Conservation (phyloP, 1,140 invertebrate genomes). For the Pteromalus puparum region DNA sequence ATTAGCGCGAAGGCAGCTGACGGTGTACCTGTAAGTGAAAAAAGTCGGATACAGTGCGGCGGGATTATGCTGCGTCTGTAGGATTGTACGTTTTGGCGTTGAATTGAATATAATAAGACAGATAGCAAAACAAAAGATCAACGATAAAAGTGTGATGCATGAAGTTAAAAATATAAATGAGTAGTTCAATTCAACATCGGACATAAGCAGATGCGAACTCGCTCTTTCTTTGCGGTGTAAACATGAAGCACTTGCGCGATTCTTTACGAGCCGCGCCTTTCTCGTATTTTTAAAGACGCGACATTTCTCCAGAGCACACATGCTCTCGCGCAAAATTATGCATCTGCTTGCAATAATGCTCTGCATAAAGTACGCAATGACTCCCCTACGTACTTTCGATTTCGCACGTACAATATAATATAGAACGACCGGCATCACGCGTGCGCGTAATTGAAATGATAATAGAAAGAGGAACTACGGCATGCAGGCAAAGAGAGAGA, state of each 20-base stretch:
- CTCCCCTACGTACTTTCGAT: constrained; percentile 12
- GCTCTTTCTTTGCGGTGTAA: background rate
- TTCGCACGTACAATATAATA: background rate
- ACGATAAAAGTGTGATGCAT: too few species aligned
- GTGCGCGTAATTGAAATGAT: constrained; percentile 22
- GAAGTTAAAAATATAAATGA: too few species aligned
- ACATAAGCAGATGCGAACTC: background rate
- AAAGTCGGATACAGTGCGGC: too few species aligned
- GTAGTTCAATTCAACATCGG: background rate
- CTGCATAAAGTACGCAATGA: background rate
- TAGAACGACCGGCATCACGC: too few species aligned
- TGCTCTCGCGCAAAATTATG: background rate
- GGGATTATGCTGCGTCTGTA: too few species aligned
- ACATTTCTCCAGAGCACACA: background rate
- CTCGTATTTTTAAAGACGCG: background rate
- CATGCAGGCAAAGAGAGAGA: too few species aligned
- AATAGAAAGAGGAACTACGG: background rate
- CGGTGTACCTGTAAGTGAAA: too few species aligned
- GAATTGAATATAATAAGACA: too few species aligned
- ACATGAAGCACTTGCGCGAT: background rate
- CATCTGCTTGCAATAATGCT: background rate
- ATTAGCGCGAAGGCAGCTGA: too few species aligned
- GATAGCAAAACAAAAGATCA: too few species aligned
- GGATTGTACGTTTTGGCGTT: too few species aligned
- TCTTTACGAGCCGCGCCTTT: background rate